Base-by-base conservation (phyloP, 2,113 vertebrate species). In the Prochilodus magdalenae region DNA sequence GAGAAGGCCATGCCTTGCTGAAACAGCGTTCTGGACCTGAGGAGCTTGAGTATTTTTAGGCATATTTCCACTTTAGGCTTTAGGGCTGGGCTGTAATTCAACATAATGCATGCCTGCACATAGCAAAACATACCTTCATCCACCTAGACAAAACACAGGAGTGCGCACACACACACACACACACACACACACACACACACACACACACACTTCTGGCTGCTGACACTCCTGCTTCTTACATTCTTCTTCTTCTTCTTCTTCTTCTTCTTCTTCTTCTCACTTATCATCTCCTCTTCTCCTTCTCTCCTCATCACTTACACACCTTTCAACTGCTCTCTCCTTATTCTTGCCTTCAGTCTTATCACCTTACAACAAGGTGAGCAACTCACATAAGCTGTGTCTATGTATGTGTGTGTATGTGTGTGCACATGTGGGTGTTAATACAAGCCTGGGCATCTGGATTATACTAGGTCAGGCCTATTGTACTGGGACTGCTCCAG, bases 11-110 rank as follows among this genome's bases (percentile, higher is more conserved):
- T n/a, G 13, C 40, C 60, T 78, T 77, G 75, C 79, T 78, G 60
- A 59, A 59, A 49, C 80, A 53, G 73, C 73, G 62, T 69, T 75
- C 49, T 16, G 14, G 44, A 71, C 73, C 55, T 66, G 33, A 70
- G 73, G 15, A 55, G 7, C 66, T 60, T 15, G 22, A 73, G 67
- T 73, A 69, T 85, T 73, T 76, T 81, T 73, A 82, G 84, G 49
- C 80, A 74, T 5, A 69, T 72, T 78, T 82, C 83, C 69, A 82
- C 70, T 59, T 69, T 57, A 55, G 49, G 49, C 26, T 30, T 53
- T 59, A 62, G 57, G 22, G 51, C 53, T 60, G 20, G 27, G 73
- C 60, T 71, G 27, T 8, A 57, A 67, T 55, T 81, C 79, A 73
- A 22, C 49, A 66, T 66, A 63, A 53, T 26, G 57, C 55, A 62